A percentile compares a stretch with the other conserved stretches of the same genome.
Evolutionary conservation across 2,888 invertebrate genomes (phyloP).

Genomic region (Masnerella sp.): DNA sequence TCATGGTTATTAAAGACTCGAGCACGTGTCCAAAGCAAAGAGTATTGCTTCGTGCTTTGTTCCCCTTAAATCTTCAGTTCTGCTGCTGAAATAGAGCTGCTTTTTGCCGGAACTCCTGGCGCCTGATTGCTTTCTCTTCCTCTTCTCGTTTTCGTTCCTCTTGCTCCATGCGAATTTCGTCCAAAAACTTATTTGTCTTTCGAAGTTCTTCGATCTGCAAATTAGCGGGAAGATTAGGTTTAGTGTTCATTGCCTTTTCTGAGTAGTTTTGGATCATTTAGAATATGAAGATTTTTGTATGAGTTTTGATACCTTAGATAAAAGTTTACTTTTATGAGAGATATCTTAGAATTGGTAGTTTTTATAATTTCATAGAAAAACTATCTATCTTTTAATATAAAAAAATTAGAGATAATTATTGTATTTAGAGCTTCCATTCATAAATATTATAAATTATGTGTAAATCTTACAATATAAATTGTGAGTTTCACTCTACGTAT

Average conservation of each 20-base stretch:
- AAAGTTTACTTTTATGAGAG: too few relatives aligned
- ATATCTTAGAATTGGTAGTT: too few relatives aligned
- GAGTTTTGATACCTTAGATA: too few relatives aligned
- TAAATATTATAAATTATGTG: too few relatives aligned
- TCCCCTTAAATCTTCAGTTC: conserved; percentile 62
- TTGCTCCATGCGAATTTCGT: conserved; percentile 94
- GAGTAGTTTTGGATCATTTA: background rate
- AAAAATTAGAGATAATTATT: too few relatives aligned
- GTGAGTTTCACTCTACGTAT: too few relatives aligned
- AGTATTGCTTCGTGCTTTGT: conserved; percentile 10
- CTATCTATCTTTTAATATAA: too few relatives aligned
- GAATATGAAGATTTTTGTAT: background rate
- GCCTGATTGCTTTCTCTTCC: conserved; percentile 89
- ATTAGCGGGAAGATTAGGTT: background rate
- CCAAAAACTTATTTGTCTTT: conserved; percentile 92
- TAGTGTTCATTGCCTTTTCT: background rate
- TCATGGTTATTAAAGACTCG: conserved; percentile 3
- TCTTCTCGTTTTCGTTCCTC: conserved; percentile 91
- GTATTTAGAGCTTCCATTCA: too few relatives aligned
- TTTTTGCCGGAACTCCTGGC: conserved; percentile 92
- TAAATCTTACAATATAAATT: too few relatives aligned
- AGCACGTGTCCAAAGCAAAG: conserved; percentile 2
- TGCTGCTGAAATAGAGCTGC: conserved; percentile 91
- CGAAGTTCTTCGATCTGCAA: conserved; percentile 88
- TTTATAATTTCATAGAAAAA: too few relatives aligned